A percentile compares a stretch with the other conserved stretches of the same genome.
Conservation (phyloP, 2,113 vertebrate species). For the Grammomys dolichurus region DNA sequence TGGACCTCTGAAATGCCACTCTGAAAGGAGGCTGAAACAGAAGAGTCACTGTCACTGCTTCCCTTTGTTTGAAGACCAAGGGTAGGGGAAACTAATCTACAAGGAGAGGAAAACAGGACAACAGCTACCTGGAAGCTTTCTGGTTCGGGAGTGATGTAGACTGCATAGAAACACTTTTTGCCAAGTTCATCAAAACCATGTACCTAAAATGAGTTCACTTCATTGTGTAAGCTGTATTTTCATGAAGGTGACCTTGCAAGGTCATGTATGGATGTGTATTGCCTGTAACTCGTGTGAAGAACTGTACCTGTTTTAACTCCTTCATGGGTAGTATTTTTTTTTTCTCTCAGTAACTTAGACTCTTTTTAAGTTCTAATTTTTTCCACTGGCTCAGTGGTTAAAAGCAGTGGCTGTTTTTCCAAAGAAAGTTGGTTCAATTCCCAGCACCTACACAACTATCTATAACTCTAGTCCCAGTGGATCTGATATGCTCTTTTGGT, state of each 20-base stretch:
- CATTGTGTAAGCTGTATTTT: background rate
- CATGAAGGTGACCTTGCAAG: background rate
- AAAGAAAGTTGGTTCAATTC: background rate
- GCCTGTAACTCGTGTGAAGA: background rate
- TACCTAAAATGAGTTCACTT: background rate
- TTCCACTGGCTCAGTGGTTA: background rate
- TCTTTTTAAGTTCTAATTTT: slow-evolving; percentile 16
- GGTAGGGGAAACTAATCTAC: slow-evolving; percentile 13
- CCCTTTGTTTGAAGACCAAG: slow-evolving; percentile 38
- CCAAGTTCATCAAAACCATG: slow-evolving; percentile 6
- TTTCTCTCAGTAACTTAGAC: background rate
- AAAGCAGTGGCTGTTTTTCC: background rate
- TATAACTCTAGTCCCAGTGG: background rate
- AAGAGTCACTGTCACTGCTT: slow-evolving; percentile 7
- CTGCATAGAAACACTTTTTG: background rate
- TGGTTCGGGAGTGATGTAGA: background rate
- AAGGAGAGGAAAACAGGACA: slow-evolving; percentile 37
- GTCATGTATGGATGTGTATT: background rate
- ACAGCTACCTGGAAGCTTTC: background rate
- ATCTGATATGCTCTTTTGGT: background rate
- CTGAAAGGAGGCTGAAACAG: slow-evolving; percentile 9
- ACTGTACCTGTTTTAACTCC: background rate
- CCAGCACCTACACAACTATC: background rate
- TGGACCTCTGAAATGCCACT: background rate
- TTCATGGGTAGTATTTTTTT: background rate